Conservation (phyloP, 2,888 invertebrate species). For the Troides helena region DNA sequence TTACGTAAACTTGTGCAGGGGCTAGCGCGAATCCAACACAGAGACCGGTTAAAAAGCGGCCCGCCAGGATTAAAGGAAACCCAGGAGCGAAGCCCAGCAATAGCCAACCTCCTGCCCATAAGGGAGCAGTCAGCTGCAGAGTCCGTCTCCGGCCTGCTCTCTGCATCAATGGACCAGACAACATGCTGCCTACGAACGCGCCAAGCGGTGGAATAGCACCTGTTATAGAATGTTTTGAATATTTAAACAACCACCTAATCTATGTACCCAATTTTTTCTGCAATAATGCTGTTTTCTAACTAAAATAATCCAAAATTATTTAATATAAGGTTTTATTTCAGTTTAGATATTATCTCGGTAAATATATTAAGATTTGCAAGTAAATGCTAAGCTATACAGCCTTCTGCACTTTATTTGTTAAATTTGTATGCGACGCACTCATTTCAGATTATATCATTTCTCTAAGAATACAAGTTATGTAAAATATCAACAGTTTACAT, state of each 20-base stretch:
- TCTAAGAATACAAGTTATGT: not conserved
- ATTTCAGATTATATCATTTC: too few species aligned
- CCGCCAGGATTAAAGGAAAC: conserved; percentile 71
- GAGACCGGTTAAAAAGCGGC: conserved; percentile 80
- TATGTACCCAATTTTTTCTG: too few species aligned
- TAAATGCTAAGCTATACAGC: too few species aligned
- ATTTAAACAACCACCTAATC: too few species aligned
- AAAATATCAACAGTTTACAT: not conserved
- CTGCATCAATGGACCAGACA: conserved; percentile 78
- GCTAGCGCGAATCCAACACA: conserved; percentile 82
- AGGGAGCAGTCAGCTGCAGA: conserved; percentile 71
- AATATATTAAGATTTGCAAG: too few species aligned
- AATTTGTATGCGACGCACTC: too few species aligned
- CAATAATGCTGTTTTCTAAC: too few species aligned
- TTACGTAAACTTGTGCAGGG: conserved; percentile 83
- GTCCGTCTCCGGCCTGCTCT: conserved; percentile 75
- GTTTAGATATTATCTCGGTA: too few species aligned
- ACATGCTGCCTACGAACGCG: conserved; percentile 77
- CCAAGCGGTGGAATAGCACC: conserved; percentile 80
- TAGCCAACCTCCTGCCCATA: conserved; percentile 78
- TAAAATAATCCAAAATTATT: too few species aligned
- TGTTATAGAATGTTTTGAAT: conserved; percentile 35
- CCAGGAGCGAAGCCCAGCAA: conserved; percentile 74
- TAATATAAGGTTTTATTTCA: too few species aligned
- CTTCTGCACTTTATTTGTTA: too few species aligned